These are phyloP conservation scores for Prolemur simus DNA, from an alignment of 2,113 vertebrate genomes.

Conservation along the genomic window DNA sequence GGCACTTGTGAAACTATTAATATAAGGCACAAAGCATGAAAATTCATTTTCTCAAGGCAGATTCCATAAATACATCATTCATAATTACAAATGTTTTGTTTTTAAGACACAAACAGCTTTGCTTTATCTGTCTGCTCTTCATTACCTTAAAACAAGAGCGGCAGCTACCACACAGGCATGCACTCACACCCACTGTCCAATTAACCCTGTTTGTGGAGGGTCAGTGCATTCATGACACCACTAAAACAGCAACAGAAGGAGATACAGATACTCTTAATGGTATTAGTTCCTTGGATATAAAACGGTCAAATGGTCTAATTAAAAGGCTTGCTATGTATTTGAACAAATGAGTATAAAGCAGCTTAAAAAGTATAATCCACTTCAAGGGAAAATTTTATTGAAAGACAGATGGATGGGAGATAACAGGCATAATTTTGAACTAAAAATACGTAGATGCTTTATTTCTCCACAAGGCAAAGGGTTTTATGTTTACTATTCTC, in stretches of 20 bases:
- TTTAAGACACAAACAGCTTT: conserved; percentile 63
- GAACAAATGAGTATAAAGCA: conserved; percentile 58
- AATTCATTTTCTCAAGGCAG: conserved; percentile 38
- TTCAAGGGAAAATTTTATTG: conserved; percentile 46
- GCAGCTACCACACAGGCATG: background rate
- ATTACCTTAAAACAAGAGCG: conserved; percentile 74
- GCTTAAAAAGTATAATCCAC: conserved; percentile 53
- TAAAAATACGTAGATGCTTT: conserved; percentile 49
- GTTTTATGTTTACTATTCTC: conserved; percentile 42
- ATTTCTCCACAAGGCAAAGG: conserved; percentile 39
- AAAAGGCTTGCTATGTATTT: conserved; percentile 60
- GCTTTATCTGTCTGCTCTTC: conserved; percentile 30
- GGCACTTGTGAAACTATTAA: background rate
- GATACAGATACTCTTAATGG: conserved; percentile 69
- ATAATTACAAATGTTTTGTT: conserved; percentile 66
- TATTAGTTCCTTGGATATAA: conserved; percentile 74
- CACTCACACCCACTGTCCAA: conserved; percentile 11
- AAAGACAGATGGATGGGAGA: conserved; percentile 65
- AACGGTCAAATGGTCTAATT: conserved; percentile 71
- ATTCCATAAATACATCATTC: conserved; percentile 41
- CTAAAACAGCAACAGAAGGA: conserved; percentile 69
- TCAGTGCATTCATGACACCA: conserved; percentile 73
- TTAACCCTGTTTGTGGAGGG: conserved; percentile 78
- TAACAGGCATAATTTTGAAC: conserved; percentile 60
- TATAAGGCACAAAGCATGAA: conserved; percentile 10